Conservation (phyloP, 1,140 invertebrate species). For the Vanessa atalanta region DNA sequence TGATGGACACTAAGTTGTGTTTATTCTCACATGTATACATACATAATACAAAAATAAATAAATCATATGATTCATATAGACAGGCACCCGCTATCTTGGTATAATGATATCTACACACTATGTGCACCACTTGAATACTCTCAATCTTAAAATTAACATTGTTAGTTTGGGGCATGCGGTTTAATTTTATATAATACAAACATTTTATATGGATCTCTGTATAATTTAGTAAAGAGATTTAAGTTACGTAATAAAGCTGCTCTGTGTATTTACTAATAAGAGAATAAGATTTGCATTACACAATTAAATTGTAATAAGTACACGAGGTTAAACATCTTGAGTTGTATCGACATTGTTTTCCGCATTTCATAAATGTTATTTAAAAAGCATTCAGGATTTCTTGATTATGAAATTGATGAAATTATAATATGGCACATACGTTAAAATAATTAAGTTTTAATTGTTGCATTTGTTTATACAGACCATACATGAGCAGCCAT, state of each 20-base stretch:
- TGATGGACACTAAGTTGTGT: background rate
- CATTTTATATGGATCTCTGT: background rate
- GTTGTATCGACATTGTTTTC: background rate
- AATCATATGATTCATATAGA: background rate
- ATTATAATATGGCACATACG: no score
- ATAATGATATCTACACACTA: background rate
- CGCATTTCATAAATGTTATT: no score
- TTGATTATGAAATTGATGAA: no score
- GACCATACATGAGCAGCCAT: no score
- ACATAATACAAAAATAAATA: background rate
- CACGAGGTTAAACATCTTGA: background rate
- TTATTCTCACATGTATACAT: no score
- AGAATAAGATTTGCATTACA: slow-evolving; percentile 4
- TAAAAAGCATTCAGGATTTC: no score
- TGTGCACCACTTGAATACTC: slow-evolving; percentile 5
- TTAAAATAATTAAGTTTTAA: no score
- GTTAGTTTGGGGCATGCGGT: background rate
- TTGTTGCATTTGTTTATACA: no score
- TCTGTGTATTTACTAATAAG: background rate
- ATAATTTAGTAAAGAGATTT: no score
- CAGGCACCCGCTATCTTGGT: background rate
- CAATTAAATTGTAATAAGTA: background rate
- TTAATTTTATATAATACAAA: slow-evolving; percentile 1
- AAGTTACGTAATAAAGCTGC: background rate
- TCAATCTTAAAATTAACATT: background rate